Evolutionary conservation across 2,888 invertebrate genomes (phyloP), one percentile per base, ranked within the genome.

Genomic region (Alloplasta piceator): DNA sequence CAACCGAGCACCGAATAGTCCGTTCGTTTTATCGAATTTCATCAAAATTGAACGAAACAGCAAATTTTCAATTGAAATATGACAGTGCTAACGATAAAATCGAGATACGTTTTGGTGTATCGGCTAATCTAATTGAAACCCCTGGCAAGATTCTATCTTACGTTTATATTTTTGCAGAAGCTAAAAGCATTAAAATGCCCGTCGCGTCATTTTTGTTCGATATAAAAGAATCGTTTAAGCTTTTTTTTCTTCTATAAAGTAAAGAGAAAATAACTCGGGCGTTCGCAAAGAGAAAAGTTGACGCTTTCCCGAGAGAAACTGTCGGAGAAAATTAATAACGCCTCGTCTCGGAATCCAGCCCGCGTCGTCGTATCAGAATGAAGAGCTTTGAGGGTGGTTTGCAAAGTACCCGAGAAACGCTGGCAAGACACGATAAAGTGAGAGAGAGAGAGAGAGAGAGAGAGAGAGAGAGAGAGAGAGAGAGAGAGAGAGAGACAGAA

Each of bases 311-410:
- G 41, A 46, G 60, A 14, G 50, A 73, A 76, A 73, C 79, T 61
- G 72, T 75, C 63, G 71, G 80, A 71, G 75, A 83, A 82, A 83
- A 82, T 83, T 80, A 82, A 82, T 83, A 82, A 83, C 78, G 70
- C 76, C 64, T 70, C 67, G 64, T 75, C 66, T 66, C 41, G 41
- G 61, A 61, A 46, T 41, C 50, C 48, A 12, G 50, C 56, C 68
- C 41, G 38, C 50, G 26, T 4, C 12, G 36, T 58, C 7, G 36
- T 58, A 46, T 43, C 55, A 58, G 76, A 72, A 72, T 48, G 50
- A 76, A 76, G 68, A 72, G 76, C 67, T 72, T 72, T 67, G 75
- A 64, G 60, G 52, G 52, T 41, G 74, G 63, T 66, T 80, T 72
- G 61, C 63, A 61, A 76, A 72, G 76, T 72, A 76, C 36, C 72